phyloP scores from a whole-genome alignment of 2,113 vertebrate species.

The Benthochromis sp. region DNA sequence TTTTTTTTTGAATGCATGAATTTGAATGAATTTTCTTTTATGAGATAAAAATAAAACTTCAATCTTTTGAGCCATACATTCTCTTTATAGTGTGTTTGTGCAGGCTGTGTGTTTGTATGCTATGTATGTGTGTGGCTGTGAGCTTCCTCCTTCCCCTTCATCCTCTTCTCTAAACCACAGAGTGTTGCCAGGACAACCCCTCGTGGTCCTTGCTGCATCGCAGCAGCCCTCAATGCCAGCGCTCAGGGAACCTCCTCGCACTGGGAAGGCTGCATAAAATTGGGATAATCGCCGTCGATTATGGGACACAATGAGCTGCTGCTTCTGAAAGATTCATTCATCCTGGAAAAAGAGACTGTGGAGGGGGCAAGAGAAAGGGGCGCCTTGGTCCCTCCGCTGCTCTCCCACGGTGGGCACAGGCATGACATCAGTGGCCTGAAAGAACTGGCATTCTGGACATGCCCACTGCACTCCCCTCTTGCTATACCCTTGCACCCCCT shows the following conservation, averaged over 20 bases:
- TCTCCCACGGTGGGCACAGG: slow-evolving; percentile 78
- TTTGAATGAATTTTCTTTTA: not conserved
- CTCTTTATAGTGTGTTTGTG: not conserved
- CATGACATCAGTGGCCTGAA: slow-evolving; percentile 77
- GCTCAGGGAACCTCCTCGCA: slow-evolving; percentile 65
- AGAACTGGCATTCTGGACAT: slow-evolving; percentile 69
- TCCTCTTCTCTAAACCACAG: slow-evolving; percentile 46
- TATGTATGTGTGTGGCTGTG: slow-evolving; percentile 23
- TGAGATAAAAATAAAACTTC: not conserved
- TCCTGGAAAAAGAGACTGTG: slow-evolving; percentile 60
- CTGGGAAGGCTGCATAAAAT: slow-evolving; percentile 75
- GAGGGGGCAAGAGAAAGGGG: slow-evolving; percentile 47
- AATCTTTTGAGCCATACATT: not conserved
- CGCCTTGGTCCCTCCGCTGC: slow-evolving; percentile 61
- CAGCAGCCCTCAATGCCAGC: slow-evolving; percentile 60
- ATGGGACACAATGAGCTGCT: slow-evolving; percentile 68
- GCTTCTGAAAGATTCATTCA: slow-evolving; percentile 78
- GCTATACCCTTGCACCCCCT: slow-evolving; percentile 37
- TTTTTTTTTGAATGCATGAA: not conserved
- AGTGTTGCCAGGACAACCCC: slow-evolving; percentile 73
- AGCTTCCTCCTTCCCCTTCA: slow-evolving; percentile 57
- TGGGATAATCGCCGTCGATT: slow-evolving; percentile 76
- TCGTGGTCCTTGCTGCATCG: slow-evolving; percentile 58
- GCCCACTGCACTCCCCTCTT: slow-evolving; percentile 39
- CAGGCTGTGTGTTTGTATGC: slow-evolving; percentile 20